Conservation (phyloP, 2,797 vertebrate species). For the Argya squamiceps region DNA sequence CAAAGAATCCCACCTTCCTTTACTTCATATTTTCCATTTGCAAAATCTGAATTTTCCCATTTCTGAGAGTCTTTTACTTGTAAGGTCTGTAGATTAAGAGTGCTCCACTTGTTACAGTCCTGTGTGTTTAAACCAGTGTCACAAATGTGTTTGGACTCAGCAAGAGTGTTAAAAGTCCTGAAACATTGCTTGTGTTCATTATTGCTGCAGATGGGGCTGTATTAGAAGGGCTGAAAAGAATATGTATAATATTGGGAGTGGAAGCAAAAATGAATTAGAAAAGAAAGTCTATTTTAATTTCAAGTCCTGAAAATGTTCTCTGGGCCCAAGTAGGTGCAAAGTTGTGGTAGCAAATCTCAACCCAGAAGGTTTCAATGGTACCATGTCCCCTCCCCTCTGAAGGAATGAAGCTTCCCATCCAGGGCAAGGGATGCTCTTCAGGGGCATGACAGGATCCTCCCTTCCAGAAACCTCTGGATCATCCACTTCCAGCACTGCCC, state of each 20-base stretch:
- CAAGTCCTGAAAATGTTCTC: neutral
- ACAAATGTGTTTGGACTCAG: neutral
- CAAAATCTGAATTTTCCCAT: neutral
- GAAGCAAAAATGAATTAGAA: neutral
- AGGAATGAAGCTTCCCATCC: neutral
- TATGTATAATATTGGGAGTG: accelerated
- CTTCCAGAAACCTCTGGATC: neutral
- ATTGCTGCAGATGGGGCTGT: neutral
- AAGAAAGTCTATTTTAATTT: neutral
- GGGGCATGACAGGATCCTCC: neutral
- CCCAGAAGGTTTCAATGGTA: neutral
- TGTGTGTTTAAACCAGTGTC: neutral
- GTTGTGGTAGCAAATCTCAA: accelerated
- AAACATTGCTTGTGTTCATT: accelerated
- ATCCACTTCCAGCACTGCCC: neutral
- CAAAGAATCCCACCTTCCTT: neutral
- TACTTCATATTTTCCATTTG: neutral
- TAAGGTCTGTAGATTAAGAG: neutral
- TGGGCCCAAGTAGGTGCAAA: neutral
- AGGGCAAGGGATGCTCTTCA: neutral
- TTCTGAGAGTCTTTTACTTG: neutral
- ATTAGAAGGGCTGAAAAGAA: neutral
- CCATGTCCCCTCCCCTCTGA: neutral
- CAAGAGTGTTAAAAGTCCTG: neutral
- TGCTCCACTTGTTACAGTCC: neutral